Evolutionary conservation across 2,113 vertebrate genomes (phyloP).

Genomic region (human): DNA sequence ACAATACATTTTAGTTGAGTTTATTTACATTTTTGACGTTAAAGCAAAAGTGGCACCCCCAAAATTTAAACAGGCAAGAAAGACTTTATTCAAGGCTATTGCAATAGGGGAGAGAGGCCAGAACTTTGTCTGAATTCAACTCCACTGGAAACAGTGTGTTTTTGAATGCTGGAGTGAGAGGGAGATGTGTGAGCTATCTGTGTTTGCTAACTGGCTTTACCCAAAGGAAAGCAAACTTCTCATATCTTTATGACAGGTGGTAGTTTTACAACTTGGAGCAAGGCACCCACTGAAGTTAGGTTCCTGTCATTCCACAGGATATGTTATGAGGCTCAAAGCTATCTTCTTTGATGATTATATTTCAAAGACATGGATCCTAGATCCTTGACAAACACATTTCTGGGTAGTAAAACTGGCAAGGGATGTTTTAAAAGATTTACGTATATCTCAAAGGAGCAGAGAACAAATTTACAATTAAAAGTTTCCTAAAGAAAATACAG

Average conservation of each 20-base stretch:
- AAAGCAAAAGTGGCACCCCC: not conserved
- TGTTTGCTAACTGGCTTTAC: not conserved
- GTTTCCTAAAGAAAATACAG: not conserved
- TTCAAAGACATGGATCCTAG: not conserved
- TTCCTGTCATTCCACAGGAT: not conserved
- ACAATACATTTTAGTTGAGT: not conserved
- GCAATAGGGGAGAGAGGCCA: not conserved
- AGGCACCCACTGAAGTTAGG: not conserved
- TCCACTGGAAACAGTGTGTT: not conserved
- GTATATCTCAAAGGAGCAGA: not conserved
- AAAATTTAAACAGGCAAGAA: not conserved
- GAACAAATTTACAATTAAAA: not conserved
- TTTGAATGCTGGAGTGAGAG: not conserved
- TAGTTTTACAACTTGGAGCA: not conserved
- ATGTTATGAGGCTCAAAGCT: not conserved
- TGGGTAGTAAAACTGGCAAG: not conserved
- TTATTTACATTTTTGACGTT: not conserved
- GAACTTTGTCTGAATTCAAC: not conserved
- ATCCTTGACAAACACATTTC: not conserved
- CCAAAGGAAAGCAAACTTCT: not conserved
- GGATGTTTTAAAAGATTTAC: not conserved
- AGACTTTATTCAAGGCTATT: constrained; percentile 6
- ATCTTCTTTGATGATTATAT: not conserved
- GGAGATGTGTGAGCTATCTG: not conserved
- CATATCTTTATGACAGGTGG: not conserved